phyloP scores from a whole-genome alignment of 2,888 invertebrate genomes.

The Xestia sexstrigata region DNA sequence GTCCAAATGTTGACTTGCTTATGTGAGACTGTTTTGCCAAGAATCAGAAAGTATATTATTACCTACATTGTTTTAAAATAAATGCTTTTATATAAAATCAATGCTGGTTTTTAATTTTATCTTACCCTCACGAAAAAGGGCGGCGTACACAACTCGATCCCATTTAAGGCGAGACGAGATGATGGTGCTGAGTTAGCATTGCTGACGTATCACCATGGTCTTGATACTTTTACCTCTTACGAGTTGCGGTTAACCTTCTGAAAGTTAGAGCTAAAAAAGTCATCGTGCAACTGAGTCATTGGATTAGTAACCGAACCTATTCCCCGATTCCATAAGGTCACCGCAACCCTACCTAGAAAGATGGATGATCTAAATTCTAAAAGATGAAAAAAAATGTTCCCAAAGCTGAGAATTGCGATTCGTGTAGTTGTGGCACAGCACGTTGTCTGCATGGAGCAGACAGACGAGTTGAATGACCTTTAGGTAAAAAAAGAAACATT shows the following conservation, averaged over 20 bases:
- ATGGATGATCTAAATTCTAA: slow-evolving; percentile 8
- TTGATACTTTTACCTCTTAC: slow-evolving; percentile 19
- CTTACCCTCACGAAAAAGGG: background rate
- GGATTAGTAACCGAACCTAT: slow-evolving; percentile 22
- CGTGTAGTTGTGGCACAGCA: slow-evolving; percentile 45
- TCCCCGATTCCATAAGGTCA: slow-evolving; percentile 27
- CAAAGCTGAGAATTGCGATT: slow-evolving; percentile 12
- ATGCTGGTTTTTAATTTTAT: slow-evolving; percentile 46
- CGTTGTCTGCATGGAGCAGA: slow-evolving; percentile 28
- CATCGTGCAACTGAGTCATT: slow-evolving; percentile 17
- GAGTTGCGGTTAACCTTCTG: slow-evolving; percentile 15
- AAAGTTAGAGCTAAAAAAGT: slow-evolving; percentile 8
- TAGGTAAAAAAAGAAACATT: slow-evolving; percentile 14
- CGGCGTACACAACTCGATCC: background rate
- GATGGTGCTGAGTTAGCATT: slow-evolving; percentile 7
- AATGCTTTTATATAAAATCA: slow-evolving; percentile 89
- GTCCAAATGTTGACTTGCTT: slow-evolving; percentile 91
- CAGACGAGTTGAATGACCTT: slow-evolving; percentile 44
- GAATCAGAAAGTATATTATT: slow-evolving; percentile 91
- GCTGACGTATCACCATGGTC: slow-evolving; percentile 7
- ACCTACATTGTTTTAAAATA: slow-evolving; percentile 91
- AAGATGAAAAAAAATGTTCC: background rate
- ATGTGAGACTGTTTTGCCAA: slow-evolving; percentile 91
- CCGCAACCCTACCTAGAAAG: slow-evolving; percentile 6
- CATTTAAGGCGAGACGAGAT: background rate